Base-by-base conservation (phyloP, 2,797 vertebrate genomes). In the Sebastes taczanowskii region DNA sequence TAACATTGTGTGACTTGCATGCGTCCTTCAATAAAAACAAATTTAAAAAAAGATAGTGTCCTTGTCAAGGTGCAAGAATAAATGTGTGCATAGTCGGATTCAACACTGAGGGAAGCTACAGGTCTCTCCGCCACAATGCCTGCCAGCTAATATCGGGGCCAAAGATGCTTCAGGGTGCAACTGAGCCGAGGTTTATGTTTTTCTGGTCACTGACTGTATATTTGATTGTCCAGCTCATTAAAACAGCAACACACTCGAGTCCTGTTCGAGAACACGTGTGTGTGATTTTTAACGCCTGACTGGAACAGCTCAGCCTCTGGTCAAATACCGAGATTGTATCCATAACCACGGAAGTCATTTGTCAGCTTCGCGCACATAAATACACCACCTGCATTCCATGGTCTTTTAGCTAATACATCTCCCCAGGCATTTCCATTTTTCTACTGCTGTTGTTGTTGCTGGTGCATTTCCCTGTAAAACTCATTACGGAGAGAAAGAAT, bases 401-500 rank as follows among this genome's bases (percentile, higher is more conserved):
- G 30, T 82, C 89, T 90, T 77, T 86, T 63, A 84, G 88, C 71
- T 64, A 83, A 93, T 84, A 90, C 74, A 70, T 93, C 89, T 94
- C 90, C 90, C 81, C 52, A 46, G 91, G 91, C 88, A 59, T 86
- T 94, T 92, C 84, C 85, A 92, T 93, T 91, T 89, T 80, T 76
- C 86, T 80, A 49, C 84, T 68, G 80, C 76, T 82, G 86, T 77
- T 92, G 84, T 79, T 90, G 84, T 83, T 76, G 80, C 72, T 60
- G 68, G 35, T 84, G 71, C 72, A 85, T 85, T 90, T 87, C 84
- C 74, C 74, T 89, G 87, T 88, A 92, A 93, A 94, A 93, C 90
- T 91, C 91, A 95, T 94, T 94, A 93, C 25, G 70, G 68, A 65
- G 80, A 83, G 75, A 88, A 78, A 74, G 83, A 93, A 92, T 94